phyloP scores from a whole-genome alignment of 2,888 invertebrate genomes.

The Rosalia funebris region DNA sequence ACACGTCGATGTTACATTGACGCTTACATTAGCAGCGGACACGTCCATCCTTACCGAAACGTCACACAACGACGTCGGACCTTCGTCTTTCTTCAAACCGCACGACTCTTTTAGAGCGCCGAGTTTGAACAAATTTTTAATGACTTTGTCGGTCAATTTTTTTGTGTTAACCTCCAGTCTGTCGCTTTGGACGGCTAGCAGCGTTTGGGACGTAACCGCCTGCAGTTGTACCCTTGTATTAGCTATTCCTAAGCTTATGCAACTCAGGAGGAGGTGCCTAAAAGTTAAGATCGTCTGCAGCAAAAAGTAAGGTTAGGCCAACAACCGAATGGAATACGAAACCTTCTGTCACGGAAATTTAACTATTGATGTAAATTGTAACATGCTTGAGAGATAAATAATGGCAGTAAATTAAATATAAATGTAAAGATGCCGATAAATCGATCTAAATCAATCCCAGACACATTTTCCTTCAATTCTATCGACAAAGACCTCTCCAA shows the following conservation, averaged over 20 bases:
- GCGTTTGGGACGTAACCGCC: conserved; percentile 69
- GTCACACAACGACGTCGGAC: conserved; percentile 35
- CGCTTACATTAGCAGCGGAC: conserved; percentile 29
- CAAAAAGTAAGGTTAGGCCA: no score
- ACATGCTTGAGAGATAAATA: no score
- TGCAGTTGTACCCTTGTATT: conserved; percentile 66
- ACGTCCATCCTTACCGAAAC: conserved; percentile 55
- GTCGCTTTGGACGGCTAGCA: conserved; percentile 72
- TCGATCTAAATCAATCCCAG: no score
- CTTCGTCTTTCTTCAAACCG: conserved; percentile 36
- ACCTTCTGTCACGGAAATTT: no score
- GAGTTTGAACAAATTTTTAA: conserved; percentile 64
- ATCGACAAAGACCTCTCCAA: no score
- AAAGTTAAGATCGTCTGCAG: no score
- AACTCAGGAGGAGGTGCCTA: conserved; percentile 74
- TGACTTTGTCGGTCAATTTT: conserved; percentile 62
- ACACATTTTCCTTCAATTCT: no score
- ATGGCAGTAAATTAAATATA: no score
- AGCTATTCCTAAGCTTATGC: conserved; percentile 74
- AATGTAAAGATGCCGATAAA: no score
- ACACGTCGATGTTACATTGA: neutral
- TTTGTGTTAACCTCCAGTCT: conserved; percentile 63
- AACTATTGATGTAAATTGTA: no score
- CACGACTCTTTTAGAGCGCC: conserved; percentile 61
- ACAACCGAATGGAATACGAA: no score